These are phyloP conservation scores for Leucophenga maculata DNA, from an alignment of 2,888 invertebrate species.

Conservation along the genomic window DNA sequence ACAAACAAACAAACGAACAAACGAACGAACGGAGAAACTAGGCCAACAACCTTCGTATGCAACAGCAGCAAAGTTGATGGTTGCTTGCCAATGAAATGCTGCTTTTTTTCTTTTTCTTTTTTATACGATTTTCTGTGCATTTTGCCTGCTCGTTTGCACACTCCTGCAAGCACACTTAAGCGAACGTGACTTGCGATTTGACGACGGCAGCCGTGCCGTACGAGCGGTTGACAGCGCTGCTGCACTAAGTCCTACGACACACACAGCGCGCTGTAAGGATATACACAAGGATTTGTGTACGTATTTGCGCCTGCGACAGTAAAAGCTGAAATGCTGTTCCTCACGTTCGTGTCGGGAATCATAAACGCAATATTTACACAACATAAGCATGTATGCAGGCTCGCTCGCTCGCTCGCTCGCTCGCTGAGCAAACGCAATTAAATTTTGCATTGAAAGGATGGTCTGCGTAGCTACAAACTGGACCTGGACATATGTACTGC, in stretches of 20 bases:
- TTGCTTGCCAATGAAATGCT: slow-evolving; percentile 50
- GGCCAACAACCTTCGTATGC: slow-evolving; percentile 52
- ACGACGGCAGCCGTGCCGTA: not conserved
- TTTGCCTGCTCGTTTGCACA: slow-evolving; percentile 37
- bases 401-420: no score
- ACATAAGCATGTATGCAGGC: no score
- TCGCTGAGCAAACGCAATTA: no score
- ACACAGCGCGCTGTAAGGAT: not conserved
- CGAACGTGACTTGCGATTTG: slow-evolving; percentile 52
- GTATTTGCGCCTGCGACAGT: no score
- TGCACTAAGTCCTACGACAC: not conserved
- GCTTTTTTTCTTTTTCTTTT: no score
- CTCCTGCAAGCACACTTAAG: slow-evolving; percentile 48
- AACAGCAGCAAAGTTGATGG: slow-evolving; percentile 26
- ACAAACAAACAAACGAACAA: no score
- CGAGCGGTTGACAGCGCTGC: not conserved
- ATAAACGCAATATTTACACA: no score
- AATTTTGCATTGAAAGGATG: no score
- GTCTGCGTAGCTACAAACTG: no score
- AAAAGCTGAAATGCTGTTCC: no score
- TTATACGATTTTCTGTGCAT: not conserved
- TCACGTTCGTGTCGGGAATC: no score
- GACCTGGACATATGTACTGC: no score
- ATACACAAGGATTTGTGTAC: not conserved
- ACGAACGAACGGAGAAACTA: slow-evolving; percentile 37